Evolutionary conservation across 2,888 invertebrate species (phyloP), one percentile per base, ranked within the genome.

Genomic region (Caenorhabditis parvicauda): DNA sequence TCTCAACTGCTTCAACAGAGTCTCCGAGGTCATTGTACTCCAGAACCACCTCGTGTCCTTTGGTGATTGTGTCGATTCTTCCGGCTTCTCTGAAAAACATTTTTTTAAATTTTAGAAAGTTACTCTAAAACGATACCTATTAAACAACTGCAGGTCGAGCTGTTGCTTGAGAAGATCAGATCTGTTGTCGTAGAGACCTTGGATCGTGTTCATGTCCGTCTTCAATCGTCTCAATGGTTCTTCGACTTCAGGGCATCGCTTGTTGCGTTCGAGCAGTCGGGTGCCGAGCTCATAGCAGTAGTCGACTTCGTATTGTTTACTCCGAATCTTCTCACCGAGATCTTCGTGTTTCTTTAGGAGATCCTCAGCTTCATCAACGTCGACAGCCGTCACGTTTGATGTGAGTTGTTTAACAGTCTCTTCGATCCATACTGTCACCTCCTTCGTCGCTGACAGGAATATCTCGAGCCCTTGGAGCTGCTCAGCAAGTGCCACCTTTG

Each of bases 1-100:
- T 91, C 81, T 93, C 92, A 3, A 92, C 93, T 51, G 81, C 82
- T 62, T 83, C 84, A 4, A 84, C 82, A 0, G 77, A 75, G 44
- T 76, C 71, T 67, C 94, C 95, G 42, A 90, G 86, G 70, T 92
- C 89, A 22, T 59, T 57, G 82, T 90, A 90, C 74, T 93, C 93
- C 21, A 96, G 85, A 83, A 91, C 93, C 0, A 92, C 91, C 82
- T 92, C 90, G 81, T 96, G 94, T 17, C 92, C 90, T 52, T 91
- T 90, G 46, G 91, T 92, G 12, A 90, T 89, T 0, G 95, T 92
- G 83, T 96, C 95, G 65, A 96, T 91, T 82, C 94, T 91, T 82
- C 96, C 95, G 0, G 94, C 94, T 82, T 96, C 96, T 37, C 92
- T n/a, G n/a, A n/a, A n/a, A n/a, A n/a, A n/a, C n/a, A n/a, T n/a